Percentiles rank a stretch among this genome's conserved stretches.
Evolutionary conservation across 2,797 vertebrate species (phyloP).

Genomic region (Gila robusta): DNA sequence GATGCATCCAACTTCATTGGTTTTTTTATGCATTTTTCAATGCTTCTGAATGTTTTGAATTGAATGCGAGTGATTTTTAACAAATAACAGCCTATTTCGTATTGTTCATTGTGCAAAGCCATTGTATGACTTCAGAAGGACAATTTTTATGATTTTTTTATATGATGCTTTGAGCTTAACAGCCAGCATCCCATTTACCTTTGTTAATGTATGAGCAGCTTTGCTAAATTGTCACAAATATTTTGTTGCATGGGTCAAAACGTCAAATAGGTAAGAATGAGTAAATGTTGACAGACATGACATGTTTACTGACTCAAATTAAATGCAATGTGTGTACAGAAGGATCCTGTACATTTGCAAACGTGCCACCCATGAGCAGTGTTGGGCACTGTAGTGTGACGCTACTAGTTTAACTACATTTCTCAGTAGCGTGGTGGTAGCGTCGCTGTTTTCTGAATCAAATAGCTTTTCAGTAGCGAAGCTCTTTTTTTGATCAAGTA

Average conservation of each 20-base stretch:
- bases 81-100: neutral
- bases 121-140: neutral
- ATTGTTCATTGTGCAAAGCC: neutral
- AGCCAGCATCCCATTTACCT: neutral
- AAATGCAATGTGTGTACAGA: neutral
- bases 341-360: neutral
- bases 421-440: no score
- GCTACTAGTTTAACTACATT: no score
- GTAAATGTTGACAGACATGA: neutral
- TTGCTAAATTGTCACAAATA: neutral
- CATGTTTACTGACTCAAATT: neutral
- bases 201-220: neutral
- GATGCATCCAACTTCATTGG: neutral
- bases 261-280: neutral
- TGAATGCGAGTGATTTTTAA: neutral
- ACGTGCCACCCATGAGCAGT: neutral
- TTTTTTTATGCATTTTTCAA: neutral
- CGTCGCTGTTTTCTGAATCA: no score
- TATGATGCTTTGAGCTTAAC: neutral
- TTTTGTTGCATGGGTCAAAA: neutral
- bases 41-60: conserved; percentile 6
- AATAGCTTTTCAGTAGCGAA: no score
- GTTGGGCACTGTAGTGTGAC: no score
- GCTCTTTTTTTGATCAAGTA: no score
- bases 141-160: neutral